Percentiles rank a stretch among this genome's conserved stretches.
Conservation (phyloP, 2,797 vertebrate genomes). For the Nyctibius grandis region DNA sequence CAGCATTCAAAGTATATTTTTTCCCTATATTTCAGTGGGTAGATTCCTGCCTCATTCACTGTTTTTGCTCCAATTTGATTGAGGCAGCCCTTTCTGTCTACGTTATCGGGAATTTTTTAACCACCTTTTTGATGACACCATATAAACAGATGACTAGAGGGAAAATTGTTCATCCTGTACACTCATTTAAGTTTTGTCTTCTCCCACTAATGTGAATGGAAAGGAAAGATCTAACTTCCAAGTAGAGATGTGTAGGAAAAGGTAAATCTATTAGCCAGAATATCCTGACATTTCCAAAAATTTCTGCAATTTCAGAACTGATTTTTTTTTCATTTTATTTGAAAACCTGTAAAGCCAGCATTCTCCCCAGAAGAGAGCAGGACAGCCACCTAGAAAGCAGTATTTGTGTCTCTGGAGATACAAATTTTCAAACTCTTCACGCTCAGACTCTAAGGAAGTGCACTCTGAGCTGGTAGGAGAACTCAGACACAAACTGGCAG, state of each 20-base stretch:
- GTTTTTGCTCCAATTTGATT: neutral
- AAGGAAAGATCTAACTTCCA: neutral
- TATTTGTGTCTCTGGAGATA: neutral
- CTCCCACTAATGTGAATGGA: neutral
- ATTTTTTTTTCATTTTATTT: neutral
- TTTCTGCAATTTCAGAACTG: neutral
- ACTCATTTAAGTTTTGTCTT: neutral
- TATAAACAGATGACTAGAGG: neutral
- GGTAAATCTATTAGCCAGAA: neutral
- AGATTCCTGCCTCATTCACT: neutral
- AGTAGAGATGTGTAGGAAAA: neutral
- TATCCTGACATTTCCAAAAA: neutral
- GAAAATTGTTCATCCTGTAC: neutral
- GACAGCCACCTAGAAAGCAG: neutral
- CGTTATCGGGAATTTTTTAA: neutral
- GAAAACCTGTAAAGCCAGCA: neutral
- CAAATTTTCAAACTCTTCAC: neutral
- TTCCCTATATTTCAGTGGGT: neutral
- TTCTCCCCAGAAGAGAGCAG: neutral
- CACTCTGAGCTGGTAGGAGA: neutral
- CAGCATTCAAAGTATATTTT: neutral
- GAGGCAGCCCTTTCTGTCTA: neutral
- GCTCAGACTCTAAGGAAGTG: neutral
- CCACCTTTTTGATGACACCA: neutral
- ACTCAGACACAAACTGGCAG: neutral